A percentile compares a stretch with the other conserved stretches of the same genome.
These are phyloP conservation scores for Oryzias curvinotus DNA, from an alignment of 2,113 vertebrate species.

Conservation along the genomic window DNA sequence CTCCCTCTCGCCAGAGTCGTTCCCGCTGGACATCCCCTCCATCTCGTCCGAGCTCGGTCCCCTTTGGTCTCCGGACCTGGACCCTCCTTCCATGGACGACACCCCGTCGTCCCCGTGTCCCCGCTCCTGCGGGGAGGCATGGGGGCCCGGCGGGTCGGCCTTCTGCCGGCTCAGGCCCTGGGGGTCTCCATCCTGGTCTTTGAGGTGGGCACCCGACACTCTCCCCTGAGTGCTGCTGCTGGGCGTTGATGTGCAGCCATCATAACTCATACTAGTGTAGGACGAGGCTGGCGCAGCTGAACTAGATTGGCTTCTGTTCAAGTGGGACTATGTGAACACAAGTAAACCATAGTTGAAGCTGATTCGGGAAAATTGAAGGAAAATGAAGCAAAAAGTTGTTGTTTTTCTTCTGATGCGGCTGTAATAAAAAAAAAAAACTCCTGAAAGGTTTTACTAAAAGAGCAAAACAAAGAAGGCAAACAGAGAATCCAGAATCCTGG, in stretches of 20 bases:
- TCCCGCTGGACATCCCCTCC: constrained; percentile 85
- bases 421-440: neutral
- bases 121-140: constrained; percentile 8
- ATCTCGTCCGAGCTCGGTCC: constrained; percentile 80
- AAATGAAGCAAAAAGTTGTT: constrained; percentile 10
- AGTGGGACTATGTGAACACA: constrained; percentile 62
- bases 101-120: constrained; percentile 7
- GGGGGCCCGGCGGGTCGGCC: constrained; percentile 11
- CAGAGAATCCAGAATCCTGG: neutral
- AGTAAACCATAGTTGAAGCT: constrained; percentile 51
- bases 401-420: neutral
- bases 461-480: neutral
- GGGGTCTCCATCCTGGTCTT: constrained; percentile 28
- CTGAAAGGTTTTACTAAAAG: neutral
- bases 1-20: constrained; percentile 84
- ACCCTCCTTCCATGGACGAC: constrained; percentile 54
- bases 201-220: constrained; percentile 41
- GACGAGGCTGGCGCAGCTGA: constrained; percentile 46
- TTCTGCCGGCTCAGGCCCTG: constrained; percentile 14
- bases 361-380: constrained; percentile 21
- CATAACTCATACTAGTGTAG: constrained; percentile 78
- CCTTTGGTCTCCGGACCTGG: constrained; percentile 54
- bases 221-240: constrained; percentile 49
- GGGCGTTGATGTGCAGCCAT: constrained; percentile 69
- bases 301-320: constrained; percentile 41